A percentile compares a stretch with the other conserved stretches of the same genome.
phyloP scores from a whole-genome alignment of 1,140 invertebrate genomes.

The Aphis gossypii region DNA sequence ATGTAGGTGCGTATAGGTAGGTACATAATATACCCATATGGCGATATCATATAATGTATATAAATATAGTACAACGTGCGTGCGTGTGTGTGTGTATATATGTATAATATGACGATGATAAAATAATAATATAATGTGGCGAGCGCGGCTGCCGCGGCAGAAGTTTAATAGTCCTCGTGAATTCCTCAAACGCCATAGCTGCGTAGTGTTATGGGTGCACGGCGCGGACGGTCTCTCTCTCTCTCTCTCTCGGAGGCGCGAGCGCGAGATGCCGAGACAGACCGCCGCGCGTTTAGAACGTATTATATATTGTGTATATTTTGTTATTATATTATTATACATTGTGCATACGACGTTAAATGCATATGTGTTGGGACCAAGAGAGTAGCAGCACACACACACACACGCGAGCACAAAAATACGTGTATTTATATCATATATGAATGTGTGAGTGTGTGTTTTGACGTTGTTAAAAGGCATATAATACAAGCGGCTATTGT shows the following conservation, averaged over 20 bases:
- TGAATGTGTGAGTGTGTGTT: conserved; percentile 24
- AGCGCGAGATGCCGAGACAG: not conserved
- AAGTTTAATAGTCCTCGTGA: conserved; percentile 41
- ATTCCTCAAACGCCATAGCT: not conserved
- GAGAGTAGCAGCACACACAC: not conserved
- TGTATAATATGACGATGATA: not conserved
- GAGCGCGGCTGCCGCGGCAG: not conserved
- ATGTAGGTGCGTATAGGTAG: not conserved
- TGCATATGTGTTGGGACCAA: not conserved
- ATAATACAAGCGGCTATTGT: conserved; percentile 55
- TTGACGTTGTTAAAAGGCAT: conserved; percentile 57
- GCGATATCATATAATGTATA: not conserved
- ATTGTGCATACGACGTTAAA: not conserved
- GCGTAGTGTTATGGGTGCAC: not conserved
- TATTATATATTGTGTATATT: not conserved
- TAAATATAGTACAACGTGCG: not conserved
- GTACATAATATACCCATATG: conserved; percentile 13
- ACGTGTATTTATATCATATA: not conserved
- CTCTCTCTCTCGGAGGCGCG: not conserved
- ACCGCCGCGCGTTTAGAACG: not conserved
- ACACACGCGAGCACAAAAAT: not conserved
- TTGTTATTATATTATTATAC: not conserved
- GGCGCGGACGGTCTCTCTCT: not conserved
- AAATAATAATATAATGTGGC: conserved; percentile 7
- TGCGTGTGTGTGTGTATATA: not conserved